These are phyloP conservation scores for Saturnia pavonia DNA, from an alignment of 2,888 invertebrate species.

Conservation along the genomic window DNA sequence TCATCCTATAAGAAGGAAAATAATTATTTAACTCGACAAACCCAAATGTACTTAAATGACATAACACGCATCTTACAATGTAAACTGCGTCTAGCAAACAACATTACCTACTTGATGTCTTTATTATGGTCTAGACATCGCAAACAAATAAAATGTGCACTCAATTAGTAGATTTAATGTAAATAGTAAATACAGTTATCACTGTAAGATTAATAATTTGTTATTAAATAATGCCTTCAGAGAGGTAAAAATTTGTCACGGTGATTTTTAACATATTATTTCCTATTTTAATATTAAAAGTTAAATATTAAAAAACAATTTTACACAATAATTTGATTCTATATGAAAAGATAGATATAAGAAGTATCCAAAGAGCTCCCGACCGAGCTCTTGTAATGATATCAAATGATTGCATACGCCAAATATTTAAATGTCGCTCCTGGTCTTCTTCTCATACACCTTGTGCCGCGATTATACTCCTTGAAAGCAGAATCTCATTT, in stretches of 20 bases:
- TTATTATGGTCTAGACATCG: conserved; percentile 18
- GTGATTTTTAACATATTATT: not conserved
- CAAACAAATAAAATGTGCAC: conserved; percentile 18
- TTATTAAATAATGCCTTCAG: not conserved
- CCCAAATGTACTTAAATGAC: not conserved
- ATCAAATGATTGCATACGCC: too few species aligned
- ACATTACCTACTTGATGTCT: conserved; percentile 13
- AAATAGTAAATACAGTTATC: conserved; percentile 6
- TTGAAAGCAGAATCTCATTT: too few species aligned
- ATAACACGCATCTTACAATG: conserved; percentile 13
- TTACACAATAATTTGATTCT: too few species aligned
- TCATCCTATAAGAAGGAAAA: not conserved
- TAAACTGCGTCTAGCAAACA: conserved; percentile 14
- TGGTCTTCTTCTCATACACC: too few species aligned
- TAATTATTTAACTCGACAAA: conserved; percentile 5
- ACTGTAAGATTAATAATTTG: not conserved
- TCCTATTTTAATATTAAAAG: not conserved
- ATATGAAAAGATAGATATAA: not conserved
- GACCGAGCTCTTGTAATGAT: too few species aligned
- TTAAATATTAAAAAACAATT: not conserved
- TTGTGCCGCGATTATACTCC: too few species aligned
- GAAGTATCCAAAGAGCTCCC: too few species aligned
- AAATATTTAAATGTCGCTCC: too few species aligned
- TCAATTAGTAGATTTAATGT: conserved; percentile 14
- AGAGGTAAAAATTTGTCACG: not conserved